These are phyloP conservation scores for Ceriagrion tenellum DNA, from an alignment of 2,888 invertebrate species.

Conservation along the genomic window DNA sequence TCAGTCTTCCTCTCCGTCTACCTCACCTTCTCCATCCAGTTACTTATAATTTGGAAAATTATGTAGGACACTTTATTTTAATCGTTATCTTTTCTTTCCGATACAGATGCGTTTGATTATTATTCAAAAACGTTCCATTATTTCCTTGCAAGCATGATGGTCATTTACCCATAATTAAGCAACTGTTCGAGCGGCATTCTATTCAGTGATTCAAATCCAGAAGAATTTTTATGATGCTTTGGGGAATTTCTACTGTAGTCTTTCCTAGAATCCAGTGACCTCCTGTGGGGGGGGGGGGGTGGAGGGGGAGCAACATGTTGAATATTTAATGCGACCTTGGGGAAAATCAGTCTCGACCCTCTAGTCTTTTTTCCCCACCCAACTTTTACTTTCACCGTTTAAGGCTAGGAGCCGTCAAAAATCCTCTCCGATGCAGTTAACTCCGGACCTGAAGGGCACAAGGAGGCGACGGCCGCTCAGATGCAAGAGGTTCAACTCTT, in stretches of 20 bases:
- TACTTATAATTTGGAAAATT: too few species aligned
- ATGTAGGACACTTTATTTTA: too few species aligned
- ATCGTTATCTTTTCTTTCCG: too few species aligned
- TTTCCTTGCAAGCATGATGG: too few species aligned
- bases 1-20: too few species aligned
- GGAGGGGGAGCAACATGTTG: background rate
- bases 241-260: background rate
- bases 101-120: too few species aligned
- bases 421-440: background rate
- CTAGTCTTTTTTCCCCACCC: background rate
- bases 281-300: too few species aligned
- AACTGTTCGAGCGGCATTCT: background rate
- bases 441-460: background rate
- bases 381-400: background rate
- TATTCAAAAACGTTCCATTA: too few species aligned
- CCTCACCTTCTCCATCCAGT: too few species aligned
- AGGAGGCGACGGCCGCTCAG: background rate
- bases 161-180: background rate
- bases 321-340: background rate
- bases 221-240: background rate
- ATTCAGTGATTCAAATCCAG: background rate
- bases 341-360: background rate
- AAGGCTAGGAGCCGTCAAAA: background rate
- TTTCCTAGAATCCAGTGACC: background rate
- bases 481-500: background rate